These are phyloP conservation scores for Thaleichthys pacificus DNA, from an alignment of 2,797 vertebrate genomes.

Conservation along the genomic window DNA sequence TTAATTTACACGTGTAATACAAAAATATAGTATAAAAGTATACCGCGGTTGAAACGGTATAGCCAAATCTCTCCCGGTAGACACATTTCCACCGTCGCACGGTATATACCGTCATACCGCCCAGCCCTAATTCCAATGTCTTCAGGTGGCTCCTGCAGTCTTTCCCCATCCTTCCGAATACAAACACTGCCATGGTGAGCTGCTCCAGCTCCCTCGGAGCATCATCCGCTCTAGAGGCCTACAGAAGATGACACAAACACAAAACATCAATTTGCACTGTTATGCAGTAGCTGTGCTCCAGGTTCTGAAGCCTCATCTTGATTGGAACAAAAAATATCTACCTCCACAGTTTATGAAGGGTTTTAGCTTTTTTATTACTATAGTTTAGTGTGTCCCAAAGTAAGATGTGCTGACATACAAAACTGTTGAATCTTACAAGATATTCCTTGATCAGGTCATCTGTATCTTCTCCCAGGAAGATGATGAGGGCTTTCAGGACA, in stretches of 20 bases:
- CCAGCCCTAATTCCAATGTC: slow-evolving; percentile 29
- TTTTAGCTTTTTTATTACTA: not conserved
- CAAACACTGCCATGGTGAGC: slow-evolving; percentile 36
- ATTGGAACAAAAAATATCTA: too few relatives aligned
- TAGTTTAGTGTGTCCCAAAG: not conserved
- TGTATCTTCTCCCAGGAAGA: slow-evolving; percentile 36
- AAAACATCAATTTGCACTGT: slow-evolving; percentile 4
- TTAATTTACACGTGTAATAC: too few relatives aligned
- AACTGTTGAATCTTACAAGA: slow-evolving; percentile 10
- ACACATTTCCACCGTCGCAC: too few relatives aligned
- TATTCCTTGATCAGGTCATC: slow-evolving; percentile 28
- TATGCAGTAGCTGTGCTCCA: too few relatives aligned
- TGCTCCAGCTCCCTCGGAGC: slow-evolving; percentile 26
- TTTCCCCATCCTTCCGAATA: slow-evolving; percentile 33
- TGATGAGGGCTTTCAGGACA: slow-evolving; percentile 17
- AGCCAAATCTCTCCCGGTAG: too few relatives aligned
- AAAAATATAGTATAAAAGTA: too few relatives aligned
- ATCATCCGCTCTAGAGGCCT: not conserved
- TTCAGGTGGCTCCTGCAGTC: slow-evolving; percentile 25
- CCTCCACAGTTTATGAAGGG: not conserved
- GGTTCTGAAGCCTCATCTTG: too few relatives aligned
- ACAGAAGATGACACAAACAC: slow-evolving; percentile 17
- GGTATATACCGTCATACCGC: too few relatives aligned
- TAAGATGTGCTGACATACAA: slow-evolving; percentile 17
- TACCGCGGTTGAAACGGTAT: too few relatives aligned